Evolutionary conservation across 1,140 invertebrate species (phyloP).

Genomic region (Tyrophagus putrescentiae): DNA sequence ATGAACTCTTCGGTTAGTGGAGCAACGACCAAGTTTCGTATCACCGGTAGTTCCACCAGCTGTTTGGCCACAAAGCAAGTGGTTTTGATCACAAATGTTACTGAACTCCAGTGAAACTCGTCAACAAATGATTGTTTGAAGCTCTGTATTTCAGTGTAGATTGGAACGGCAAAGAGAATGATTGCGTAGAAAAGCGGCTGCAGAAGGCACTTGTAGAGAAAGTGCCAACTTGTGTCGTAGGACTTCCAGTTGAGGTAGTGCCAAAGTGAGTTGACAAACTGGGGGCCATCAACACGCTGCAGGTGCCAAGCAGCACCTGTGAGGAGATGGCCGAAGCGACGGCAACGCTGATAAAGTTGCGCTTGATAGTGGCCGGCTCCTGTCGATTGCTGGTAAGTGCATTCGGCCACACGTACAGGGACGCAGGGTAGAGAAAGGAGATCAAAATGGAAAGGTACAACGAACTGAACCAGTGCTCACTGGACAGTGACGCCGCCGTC

Average conservation of each 20-base stretch:
- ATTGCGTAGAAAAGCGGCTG: not conserved
- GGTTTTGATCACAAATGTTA: not conserved
- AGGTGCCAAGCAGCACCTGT: not conserved
- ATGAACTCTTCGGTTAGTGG: slow-evolving; percentile 18
- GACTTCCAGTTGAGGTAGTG: not conserved
- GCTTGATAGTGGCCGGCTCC: slow-evolving; percentile 11
- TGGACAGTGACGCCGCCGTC: too few species aligned
- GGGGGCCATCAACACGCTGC: not conserved
- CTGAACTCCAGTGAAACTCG: not conserved
- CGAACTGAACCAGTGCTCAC: too few species aligned
- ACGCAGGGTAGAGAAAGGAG: slow-evolving; percentile 2
- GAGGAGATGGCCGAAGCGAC: not conserved
- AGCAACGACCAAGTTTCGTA: slow-evolving; percentile 13
- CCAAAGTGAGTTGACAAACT: not conserved
- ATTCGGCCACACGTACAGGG: slow-evolving; percentile 14
- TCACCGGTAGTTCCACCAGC: not conserved
- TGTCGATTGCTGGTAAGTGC: not conserved
- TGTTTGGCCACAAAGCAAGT: not conserved
- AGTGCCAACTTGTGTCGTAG: not conserved
- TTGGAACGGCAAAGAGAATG: slow-evolving; percentile 12
- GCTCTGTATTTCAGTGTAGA: not conserved
- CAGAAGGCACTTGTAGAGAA: not conserved
- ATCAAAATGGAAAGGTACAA: not conserved
- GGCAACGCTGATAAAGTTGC: slow-evolving; percentile 12
- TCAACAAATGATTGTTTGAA: not conserved